phyloP scores from a whole-genome alignment of 2,888 invertebrate genomes.

The Patella depressa region DNA sequence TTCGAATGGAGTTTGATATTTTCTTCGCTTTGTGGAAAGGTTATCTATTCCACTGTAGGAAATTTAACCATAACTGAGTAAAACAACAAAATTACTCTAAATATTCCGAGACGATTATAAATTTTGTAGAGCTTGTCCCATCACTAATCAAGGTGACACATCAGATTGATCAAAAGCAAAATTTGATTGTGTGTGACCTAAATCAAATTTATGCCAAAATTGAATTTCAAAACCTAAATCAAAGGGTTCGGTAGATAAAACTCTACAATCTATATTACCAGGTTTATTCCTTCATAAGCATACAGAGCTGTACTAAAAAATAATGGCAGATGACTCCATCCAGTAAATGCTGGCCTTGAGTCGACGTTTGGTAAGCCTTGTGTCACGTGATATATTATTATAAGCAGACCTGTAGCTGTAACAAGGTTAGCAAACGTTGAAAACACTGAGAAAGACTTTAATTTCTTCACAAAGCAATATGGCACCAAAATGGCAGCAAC shows the following conservation, averaged over 20 bases:
- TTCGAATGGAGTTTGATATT: too few species aligned
- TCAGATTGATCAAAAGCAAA: too few species aligned
- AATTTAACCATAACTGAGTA: too few species aligned
- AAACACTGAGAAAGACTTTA: constrained; percentile 85
- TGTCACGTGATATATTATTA: constrained; percentile 88
- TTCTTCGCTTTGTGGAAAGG: too few species aligned
- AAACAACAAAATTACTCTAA: too few species aligned
- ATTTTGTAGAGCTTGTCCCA: too few species aligned
- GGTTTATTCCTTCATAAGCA: constrained; percentile 91
- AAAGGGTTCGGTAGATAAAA: too few species aligned
- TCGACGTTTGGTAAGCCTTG: constrained; percentile 81
- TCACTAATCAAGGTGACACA: background rate
- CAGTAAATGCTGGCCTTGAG: constrained; percentile 44
- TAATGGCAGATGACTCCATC: constrained; percentile 75
- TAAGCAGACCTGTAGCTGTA: constrained; percentile 83
- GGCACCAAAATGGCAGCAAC: constrained; percentile 61
- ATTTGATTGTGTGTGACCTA: too few species aligned
- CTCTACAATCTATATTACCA: constrained; percentile 66
- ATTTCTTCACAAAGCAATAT: constrained; percentile 75
- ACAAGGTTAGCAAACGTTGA: constrained; percentile 88
- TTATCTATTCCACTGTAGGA: too few species aligned
- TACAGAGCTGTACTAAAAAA: constrained; percentile 96
- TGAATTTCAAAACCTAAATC: too few species aligned
- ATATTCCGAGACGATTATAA: too few species aligned
- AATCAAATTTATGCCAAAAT: too few species aligned